Evolutionary conservation across 2,113 vertebrate species (phyloP).

Genomic region (Puma concolor): DNA sequence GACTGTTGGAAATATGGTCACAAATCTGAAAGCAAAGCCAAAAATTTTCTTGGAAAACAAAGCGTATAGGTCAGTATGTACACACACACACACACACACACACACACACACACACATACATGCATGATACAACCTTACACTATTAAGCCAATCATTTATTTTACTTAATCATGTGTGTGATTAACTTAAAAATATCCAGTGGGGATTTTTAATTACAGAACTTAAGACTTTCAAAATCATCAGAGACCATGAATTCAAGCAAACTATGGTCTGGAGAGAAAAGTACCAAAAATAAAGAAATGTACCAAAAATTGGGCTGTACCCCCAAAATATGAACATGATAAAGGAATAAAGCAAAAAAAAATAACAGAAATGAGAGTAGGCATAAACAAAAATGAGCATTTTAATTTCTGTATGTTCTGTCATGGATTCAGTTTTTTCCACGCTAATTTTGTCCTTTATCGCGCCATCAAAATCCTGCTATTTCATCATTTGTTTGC

Average conservation of each 20-base stretch:
- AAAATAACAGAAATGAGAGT: slow-evolving; percentile 16
- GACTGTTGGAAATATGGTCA: neutral
- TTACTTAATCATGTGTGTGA: neutral
- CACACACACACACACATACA: neutral
- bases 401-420: neutral
- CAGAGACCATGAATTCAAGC: neutral
- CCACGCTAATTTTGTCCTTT: neutral
- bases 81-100: no score
- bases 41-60: neutral
- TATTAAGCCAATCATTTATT: neutral
- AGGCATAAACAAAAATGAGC: neutral
- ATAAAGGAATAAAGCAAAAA: neutral
- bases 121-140: neutral
- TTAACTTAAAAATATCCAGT: neutral
- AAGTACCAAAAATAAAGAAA: slow-evolving; percentile 36
- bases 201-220: neutral
- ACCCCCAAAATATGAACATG: neutral
- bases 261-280: neutral
- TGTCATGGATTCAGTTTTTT: neutral
- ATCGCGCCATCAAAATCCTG: neutral
- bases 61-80: neutral
- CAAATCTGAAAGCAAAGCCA: neutral
- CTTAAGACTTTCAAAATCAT: neutral
- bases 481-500: neutral
- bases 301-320: neutral